Evolutionary conservation across 1,140 invertebrate genomes (phyloP), one percentile per base, ranked within the genome.

Genomic region (Nomia melanderi): DNA sequence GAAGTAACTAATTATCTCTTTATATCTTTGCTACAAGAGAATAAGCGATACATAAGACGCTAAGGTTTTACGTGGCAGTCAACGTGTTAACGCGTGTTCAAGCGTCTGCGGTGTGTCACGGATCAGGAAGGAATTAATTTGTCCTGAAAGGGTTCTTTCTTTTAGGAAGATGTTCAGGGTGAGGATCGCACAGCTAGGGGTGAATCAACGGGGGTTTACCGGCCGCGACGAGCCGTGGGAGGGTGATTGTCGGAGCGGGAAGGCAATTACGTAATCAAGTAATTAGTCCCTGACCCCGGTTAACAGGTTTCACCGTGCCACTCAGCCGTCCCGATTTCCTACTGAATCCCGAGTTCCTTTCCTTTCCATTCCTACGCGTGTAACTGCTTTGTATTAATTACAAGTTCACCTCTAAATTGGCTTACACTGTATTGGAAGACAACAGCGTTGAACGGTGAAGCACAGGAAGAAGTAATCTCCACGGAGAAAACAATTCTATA

Each of bases 211-310:
- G 79, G 81, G 86, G 85, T 89, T 85, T 82, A 77, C 79, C 72
- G 81, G 77, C 80, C 80, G 73, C 82, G 75, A 79, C 78, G 79
- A 73, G 75, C 73, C 82, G 82, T 73, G 81, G 78, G 82, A 81
- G 85, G 83, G 82, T 79, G 83, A 82, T 77, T 78, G 84, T 73
- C 86, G 84, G 80, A 54, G 82, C 84, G 85, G 89, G 85, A 79
- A 82, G 82, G 88, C 88, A 91, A 91, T 91, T 90, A 90, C 88
- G 86, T 88, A 91, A 91, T 91, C 90, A 88, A 91, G 87, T 91
- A 90, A 91, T 91, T 91, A 91, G 86, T 88, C 89, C 89, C 87
- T 88, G 88, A 91, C 88, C 89, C 88, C 77, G 82, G 89, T 74
- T 90, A 91, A 90, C 88, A 85, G 76, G 54, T 84, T 84, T 79